These are phyloP conservation scores for Vultur gryphus DNA, from an alignment of 2,797 vertebrate species.

Conservation along the genomic window DNA sequence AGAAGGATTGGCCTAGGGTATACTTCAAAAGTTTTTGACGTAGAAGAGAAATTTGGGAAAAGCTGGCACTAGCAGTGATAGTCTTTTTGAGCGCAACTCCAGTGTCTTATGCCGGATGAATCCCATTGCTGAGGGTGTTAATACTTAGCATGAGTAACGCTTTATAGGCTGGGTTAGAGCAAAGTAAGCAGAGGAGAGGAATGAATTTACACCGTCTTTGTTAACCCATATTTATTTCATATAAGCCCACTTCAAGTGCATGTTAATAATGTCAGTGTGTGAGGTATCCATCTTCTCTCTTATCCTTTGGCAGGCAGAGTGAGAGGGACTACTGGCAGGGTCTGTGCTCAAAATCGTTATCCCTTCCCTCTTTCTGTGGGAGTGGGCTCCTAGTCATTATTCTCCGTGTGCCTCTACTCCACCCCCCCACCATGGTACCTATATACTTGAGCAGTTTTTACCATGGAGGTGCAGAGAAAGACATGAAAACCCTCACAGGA, in stretches of 20 bases:
- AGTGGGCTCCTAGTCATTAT: not conserved
- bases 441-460: rapidly evolving
- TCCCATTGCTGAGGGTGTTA: not conserved
- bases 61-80: not conserved
- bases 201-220: not conserved
- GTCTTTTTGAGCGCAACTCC: rapidly evolving
- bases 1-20: not conserved
- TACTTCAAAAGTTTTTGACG: not conserved
- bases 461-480: not conserved
- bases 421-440: not conserved
- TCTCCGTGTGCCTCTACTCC: not conserved
- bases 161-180: not conserved
- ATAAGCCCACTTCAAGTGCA: not conserved
- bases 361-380: not conserved
- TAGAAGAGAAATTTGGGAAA: not conserved
- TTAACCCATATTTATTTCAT: not conserved
- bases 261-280: not conserved
- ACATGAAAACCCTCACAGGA: not conserved
- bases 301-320: not conserved
- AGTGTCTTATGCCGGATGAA: not conserved
- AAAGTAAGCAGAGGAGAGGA: not conserved
- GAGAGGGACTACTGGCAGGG: not conserved
- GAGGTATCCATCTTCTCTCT: not conserved
- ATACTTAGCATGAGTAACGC: not conserved
- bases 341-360: not conserved